These are phyloP conservation scores for Rhea pennata DNA, from an alignment of 2,113 vertebrate genomes.

Conservation along the genomic window DNA sequence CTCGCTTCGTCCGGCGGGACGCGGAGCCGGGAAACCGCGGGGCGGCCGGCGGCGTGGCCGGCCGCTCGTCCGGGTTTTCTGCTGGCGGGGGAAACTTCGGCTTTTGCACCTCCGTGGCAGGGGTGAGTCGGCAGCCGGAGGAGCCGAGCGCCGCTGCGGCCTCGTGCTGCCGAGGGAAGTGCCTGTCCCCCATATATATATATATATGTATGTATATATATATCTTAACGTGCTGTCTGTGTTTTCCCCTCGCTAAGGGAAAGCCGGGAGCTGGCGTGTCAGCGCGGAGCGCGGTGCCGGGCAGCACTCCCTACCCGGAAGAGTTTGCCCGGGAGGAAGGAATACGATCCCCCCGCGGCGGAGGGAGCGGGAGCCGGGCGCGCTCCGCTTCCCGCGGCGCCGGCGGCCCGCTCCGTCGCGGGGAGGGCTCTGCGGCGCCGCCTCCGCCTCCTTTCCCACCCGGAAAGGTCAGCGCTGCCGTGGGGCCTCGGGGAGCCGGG, in stretches of 20 bases:
- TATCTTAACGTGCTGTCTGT: fast-evolving
- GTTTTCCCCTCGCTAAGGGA: background rate
- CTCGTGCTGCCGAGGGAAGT: too few species aligned
- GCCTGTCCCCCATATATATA: too few species aligned
- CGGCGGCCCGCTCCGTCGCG: background rate
- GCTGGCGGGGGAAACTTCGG: conserved; percentile 49
- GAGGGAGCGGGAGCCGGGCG: background rate
- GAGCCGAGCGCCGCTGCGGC: too few species aligned
- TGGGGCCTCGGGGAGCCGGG: background rate
- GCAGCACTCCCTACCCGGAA: conserved; percentile 58
- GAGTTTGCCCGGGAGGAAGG: conserved; percentile 61
- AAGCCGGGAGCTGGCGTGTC: background rate
- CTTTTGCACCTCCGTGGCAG: conserved; percentile 21
- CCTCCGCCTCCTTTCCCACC: background rate
- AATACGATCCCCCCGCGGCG: conserved; percentile 55
- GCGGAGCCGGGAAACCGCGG: background rate
- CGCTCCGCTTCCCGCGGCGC: background rate
- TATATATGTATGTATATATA: too few species aligned
- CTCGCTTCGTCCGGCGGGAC: fast-evolving
- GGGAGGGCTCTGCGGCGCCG: background rate
- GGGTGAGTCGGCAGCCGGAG: conserved; percentile 43
- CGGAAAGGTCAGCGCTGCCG: conserved; percentile 47
- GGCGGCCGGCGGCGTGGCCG: background rate
- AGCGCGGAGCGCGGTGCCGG: background rate
- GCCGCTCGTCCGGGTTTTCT: background rate